These are phyloP conservation scores for Diprion similis DNA, from an alignment of 1,140 invertebrate genomes.

Conservation along the genomic window DNA sequence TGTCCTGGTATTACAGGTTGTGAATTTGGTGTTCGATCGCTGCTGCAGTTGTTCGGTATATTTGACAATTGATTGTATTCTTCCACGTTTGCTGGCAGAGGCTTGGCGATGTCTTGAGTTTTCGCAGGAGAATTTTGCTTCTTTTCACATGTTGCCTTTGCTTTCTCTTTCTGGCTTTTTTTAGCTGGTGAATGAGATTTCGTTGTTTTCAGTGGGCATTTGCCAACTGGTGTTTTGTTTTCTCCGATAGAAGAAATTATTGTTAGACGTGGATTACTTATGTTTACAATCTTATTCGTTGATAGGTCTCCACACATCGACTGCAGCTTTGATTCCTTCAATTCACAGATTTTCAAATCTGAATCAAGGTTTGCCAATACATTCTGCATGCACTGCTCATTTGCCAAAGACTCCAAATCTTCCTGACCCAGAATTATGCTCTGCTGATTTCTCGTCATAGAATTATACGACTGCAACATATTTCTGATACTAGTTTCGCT, in stretches of 20 bases:
- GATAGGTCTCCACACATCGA: no score
- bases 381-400: neutral
- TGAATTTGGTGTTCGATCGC: conserved; percentile 21
- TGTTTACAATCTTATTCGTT: no score
- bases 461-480: neutral
- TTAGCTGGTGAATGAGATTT: neutral
- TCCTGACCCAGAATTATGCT: neutral
- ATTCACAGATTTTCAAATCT: neutral
- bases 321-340: neutral
- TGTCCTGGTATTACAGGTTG: conserved; percentile 44
- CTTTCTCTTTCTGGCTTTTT: neutral
- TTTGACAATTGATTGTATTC: neutral
- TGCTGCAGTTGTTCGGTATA: conserved; percentile 13
- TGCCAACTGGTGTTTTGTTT: neutral
- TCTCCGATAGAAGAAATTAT: no score
- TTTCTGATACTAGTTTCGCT: conserved; percentile 1
- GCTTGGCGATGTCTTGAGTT: neutral
- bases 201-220: neutral
- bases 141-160: neutral
- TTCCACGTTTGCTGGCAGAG: neutral
- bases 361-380: neutral
- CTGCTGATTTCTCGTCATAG: neutral
- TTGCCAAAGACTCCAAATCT: neutral
- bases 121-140: neutral
- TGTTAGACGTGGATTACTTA: no score